phyloP scores from a whole-genome alignment of 2,888 invertebrate species.

The Teinopalpus imperialis region DNA sequence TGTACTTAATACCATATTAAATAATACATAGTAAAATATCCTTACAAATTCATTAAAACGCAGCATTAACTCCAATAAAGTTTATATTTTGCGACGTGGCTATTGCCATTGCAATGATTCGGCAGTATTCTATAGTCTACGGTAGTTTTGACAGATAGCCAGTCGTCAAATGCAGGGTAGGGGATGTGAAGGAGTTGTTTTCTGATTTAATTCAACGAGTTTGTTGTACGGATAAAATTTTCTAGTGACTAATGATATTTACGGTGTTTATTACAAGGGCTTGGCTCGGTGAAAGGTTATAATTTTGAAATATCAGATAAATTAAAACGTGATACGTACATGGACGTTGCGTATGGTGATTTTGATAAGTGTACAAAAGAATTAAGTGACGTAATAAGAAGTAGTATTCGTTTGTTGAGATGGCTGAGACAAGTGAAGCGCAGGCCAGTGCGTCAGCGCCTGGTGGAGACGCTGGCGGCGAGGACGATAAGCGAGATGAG shows the following conservation, averaged over 20 bases:
- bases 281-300: neutral
- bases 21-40: too few species aligned
- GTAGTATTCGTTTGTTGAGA: constrained; percentile 36
- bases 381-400: constrained; percentile 34
- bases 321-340: constrained; percentile 25
- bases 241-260: constrained; percentile 35
- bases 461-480: constrained; percentile 78
- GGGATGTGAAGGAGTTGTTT: constrained; percentile 56
- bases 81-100: constrained; percentile 25
- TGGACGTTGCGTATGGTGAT: constrained; percentile 33
- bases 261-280: neutral
- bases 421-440: constrained; percentile 72
- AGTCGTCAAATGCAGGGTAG: constrained; percentile 48
- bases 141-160: constrained; percentile 50
- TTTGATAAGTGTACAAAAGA: constrained; percentile 35
- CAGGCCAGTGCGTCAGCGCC: constrained; percentile 66
- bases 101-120: constrained; percentile 26
- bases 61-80: too few species aligned
- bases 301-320: constrained; percentile 7
- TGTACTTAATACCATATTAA: too few species aligned
- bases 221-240: constrained; percentile 42
- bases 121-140: constrained; percentile 33
- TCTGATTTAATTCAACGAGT: constrained; percentile 46
- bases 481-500: constrained; percentile 90
- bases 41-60: too few species aligned